phyloP scores from a whole-genome alignment of 2,797 vertebrate species.

The Hyperoplus immaculatus region DNA sequence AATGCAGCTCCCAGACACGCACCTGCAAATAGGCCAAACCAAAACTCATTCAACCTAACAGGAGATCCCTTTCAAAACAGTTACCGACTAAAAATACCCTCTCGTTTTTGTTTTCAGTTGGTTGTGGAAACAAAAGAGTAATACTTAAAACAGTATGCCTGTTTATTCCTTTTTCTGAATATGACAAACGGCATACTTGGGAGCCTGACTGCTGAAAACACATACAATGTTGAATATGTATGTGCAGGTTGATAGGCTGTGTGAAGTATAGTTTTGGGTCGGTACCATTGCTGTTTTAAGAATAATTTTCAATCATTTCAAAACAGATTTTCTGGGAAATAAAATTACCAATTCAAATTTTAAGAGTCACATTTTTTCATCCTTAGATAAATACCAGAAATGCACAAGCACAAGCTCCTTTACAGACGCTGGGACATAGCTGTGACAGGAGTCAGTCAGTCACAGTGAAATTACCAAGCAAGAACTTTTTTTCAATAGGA shows the following conservation, averaged over 20 bases:
- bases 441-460: not conserved
- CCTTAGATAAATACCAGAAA: not conserved
- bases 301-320: not conserved
- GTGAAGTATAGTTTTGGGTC: not conserved
- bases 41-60: not conserved
- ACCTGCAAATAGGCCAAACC: slow-evolving; percentile 78
- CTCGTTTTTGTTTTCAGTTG: not conserved
- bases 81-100: not conserved
- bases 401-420: not conserved
- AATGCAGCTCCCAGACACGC: slow-evolving; percentile 88
- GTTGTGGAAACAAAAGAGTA: not conserved
- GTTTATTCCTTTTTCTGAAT: not conserved
- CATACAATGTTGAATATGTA: slow-evolving; percentile 1
- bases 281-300: not conserved
- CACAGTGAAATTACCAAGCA: not conserved
- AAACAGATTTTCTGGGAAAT: not conserved
- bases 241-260: not conserved
- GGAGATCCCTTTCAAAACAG: not conserved
- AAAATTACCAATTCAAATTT: not conserved
- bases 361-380: not conserved
- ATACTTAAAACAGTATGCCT: not conserved
- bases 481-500: too few species aligned
- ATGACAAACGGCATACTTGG: slow-evolving; percentile 10
- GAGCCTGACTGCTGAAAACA: not conserved
- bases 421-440: not conserved